These are phyloP conservation scores for Embiotoca jacksoni DNA, from an alignment of 2,113 vertebrate species.

Conservation along the genomic window DNA sequence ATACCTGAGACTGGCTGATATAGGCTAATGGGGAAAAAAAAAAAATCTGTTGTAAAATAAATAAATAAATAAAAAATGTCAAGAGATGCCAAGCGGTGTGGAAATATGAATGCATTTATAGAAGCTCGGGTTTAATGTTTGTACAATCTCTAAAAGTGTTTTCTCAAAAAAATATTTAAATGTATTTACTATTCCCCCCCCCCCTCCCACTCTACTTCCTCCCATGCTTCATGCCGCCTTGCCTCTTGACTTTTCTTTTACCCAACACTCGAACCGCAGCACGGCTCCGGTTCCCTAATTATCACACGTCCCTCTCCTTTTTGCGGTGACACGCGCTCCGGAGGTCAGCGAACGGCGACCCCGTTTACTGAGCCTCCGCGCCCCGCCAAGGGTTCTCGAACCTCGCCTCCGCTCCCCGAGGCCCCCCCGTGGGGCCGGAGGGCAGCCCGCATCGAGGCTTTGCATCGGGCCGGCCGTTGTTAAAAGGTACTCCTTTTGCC, in stretches of 20 bases:
- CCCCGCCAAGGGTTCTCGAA: conserved; percentile 20
- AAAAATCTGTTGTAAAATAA: too few species aligned
- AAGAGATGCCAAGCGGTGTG: not conserved
- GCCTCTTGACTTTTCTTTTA: conserved; percentile 19
- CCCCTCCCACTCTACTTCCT: not conserved
- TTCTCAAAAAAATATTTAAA: not conserved
- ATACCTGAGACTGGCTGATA: too few species aligned
- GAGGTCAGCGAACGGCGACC: conserved; percentile 50
- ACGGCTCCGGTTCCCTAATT: conserved; percentile 16
- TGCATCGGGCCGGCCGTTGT: conserved; percentile 45
- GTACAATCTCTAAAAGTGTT: not conserved
- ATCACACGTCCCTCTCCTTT: conserved; percentile 20
- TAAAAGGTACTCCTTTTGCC: conserved; percentile 52
- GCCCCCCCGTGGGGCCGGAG: conserved; percentile 19
- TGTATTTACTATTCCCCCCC: not conserved
- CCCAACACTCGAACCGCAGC: conserved; percentile 13
- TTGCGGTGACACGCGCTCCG: conserved; percentile 49
- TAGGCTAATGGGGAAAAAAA: too few species aligned
- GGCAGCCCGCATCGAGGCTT: conserved; percentile 42
- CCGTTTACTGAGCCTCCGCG: conserved; percentile 47
- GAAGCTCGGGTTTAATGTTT: not conserved
- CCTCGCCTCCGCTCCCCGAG: conserved; percentile 9
- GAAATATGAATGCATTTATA: too few species aligned
- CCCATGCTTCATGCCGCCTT: not conserved
- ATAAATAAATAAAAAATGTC: too few species aligned